These are phyloP conservation scores for Cynopterus sphinx DNA, from an alignment of 2,797 vertebrate species.

Conservation along the genomic window DNA sequence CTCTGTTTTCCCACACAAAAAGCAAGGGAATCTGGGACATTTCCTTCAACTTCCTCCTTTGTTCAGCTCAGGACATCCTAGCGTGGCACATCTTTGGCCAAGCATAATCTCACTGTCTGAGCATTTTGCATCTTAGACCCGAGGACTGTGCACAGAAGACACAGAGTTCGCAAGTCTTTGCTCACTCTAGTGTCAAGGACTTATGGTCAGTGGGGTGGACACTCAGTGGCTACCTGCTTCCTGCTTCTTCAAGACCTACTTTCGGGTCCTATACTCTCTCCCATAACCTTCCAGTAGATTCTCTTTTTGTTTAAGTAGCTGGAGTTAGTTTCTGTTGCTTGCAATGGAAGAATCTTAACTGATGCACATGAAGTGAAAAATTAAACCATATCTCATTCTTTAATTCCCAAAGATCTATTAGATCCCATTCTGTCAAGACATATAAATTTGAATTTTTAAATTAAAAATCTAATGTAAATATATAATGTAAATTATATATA, in stretches of 20 bases:
- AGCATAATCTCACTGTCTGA: not conserved
- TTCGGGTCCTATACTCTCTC: too few species aligned
- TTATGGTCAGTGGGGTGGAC: not conserved
- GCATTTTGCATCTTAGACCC: not conserved
- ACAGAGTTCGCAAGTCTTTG: not conserved
- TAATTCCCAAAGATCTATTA: not conserved
- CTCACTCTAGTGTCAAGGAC: not conserved
- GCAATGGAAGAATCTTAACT: not conserved
- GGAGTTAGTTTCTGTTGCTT: not conserved
- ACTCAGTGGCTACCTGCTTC: not conserved
- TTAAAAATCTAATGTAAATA: not conserved
- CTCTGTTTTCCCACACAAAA: not conserved
- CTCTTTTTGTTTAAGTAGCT: not conserved
- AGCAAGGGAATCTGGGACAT: not conserved
- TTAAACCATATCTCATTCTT: not conserved
- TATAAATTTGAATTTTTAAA: not conserved
- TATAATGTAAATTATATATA: not conserved
- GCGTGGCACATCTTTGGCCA: not conserved
- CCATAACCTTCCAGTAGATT: not conserved
- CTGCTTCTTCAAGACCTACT: not conserved
- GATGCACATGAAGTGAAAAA: not conserved
- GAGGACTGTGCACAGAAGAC: not conserved
- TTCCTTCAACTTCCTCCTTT: not conserved
- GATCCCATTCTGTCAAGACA: not conserved
- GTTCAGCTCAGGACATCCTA: not conserved